Evolutionary conservation across 1,140 invertebrate genomes (phyloP).

Genomic region (Lepidostoma basale): DNA sequence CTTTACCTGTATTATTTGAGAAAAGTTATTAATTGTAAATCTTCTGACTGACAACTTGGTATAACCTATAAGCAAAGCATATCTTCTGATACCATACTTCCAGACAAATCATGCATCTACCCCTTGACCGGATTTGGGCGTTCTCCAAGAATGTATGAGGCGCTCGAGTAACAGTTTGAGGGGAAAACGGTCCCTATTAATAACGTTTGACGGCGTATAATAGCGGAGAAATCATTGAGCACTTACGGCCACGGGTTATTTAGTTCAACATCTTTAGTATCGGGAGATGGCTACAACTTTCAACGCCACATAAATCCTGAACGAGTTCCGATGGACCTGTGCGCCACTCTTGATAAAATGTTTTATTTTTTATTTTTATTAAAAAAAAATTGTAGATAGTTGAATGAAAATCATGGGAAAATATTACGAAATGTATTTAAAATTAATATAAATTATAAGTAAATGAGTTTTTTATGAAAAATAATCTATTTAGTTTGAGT

Average conservation of each 20-base stretch:
- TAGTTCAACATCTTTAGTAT: conserved; percentile 32
- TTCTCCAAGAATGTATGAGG: too few relatives aligned
- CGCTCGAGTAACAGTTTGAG: too few relatives aligned
- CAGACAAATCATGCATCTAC: too few relatives aligned
- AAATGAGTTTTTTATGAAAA: background rate
- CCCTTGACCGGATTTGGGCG: too few relatives aligned
- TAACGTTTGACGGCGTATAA: conserved; percentile 16
- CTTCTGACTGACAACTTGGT: too few relatives aligned
- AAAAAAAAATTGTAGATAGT: too few relatives aligned
- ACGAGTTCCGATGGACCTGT: conserved; percentile 1
- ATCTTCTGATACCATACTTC: too few relatives aligned
- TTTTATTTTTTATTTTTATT: background rate
- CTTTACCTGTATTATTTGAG: too few relatives aligned
- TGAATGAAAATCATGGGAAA: background rate
- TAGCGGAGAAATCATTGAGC: conserved; percentile 11
- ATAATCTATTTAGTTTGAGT: background rate
- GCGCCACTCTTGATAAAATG: background rate
- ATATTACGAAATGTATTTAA: background rate
- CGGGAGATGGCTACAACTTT: conserved; percentile 31
- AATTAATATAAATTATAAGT: background rate
- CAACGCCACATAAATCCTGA: conserved; percentile 33
- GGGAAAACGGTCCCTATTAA: conserved; percentile 12
- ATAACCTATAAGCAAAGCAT: too few relatives aligned
- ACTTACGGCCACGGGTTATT: conserved; percentile 22
- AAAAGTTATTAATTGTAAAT: too few relatives aligned